Evolutionary conservation across 2,113 vertebrate genomes (phyloP).

Genomic region (Muntiacus muntjak): DNA sequence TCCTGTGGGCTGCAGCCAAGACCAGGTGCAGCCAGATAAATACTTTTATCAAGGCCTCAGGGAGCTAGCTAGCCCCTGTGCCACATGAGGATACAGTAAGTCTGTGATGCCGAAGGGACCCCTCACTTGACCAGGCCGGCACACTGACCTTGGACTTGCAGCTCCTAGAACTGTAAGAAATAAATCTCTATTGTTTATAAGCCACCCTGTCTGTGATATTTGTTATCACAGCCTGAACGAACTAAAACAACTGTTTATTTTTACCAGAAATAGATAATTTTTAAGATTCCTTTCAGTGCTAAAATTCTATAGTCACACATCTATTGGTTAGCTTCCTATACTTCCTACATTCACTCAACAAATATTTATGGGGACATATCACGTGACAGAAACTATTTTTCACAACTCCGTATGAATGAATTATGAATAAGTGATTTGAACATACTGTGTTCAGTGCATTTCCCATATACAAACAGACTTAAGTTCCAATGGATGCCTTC

Average conservation of each 20-base stretch:
- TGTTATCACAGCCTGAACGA: neutral
- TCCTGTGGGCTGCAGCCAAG: neutral
- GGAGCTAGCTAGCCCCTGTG: neutral
- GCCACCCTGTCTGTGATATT: neutral
- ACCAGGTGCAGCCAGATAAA: neutral
- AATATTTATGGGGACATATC: neutral
- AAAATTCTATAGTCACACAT: neutral
- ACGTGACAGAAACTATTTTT: constrained; percentile 12
- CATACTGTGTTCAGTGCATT: neutral
- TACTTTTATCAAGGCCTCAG: neutral
- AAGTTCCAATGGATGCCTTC: neutral
- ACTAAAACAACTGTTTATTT: neutral
- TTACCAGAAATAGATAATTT: neutral
- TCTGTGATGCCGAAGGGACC: neutral
- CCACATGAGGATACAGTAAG: neutral
- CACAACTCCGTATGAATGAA: constrained; percentile 12
- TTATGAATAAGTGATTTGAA: neutral
- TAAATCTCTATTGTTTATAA: neutral
- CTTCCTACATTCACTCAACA: neutral
- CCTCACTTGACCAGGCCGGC: neutral
- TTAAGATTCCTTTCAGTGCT: neutral
- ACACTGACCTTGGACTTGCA: neutral
- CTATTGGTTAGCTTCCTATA: neutral
- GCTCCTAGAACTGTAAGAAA: neutral
- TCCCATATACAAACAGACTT: neutral